A percentile compares a stretch with the other conserved stretches of the same genome.
These are phyloP conservation scores for Ceratosolen solmsi DNA, from an alignment of 1,140 invertebrate genomes.

Conservation along the genomic window DNA sequence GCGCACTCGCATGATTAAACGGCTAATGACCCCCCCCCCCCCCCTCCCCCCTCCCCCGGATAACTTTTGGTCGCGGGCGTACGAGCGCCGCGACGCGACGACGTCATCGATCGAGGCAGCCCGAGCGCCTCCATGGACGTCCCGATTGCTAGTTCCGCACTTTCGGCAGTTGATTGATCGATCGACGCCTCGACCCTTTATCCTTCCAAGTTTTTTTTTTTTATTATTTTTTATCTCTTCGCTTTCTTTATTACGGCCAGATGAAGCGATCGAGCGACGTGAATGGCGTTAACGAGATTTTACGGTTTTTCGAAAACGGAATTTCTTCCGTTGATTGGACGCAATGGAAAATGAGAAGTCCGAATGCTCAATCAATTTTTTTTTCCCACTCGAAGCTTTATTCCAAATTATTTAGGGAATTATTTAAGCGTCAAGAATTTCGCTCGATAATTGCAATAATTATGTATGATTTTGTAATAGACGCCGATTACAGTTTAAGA, in stretches of 20 bases:
- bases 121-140: slow-evolving; percentile 3
- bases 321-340: background rate
- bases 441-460: too few species aligned
- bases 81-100: slow-evolving; percentile 13
- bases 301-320: background rate
- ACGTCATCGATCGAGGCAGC: background rate
- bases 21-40: slow-evolving; percentile 68
- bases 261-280: background rate
- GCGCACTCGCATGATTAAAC: slow-evolving; percentile 73
- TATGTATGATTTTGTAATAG: too few species aligned
- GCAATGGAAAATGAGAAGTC: too few species aligned
- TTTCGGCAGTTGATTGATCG: slow-evolving; percentile 25
- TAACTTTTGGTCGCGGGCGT: background rate
- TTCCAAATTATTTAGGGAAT: too few species aligned
- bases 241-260: background rate
- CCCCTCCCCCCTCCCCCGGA: background rate
- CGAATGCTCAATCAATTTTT: too few species aligned
- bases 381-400: too few species aligned
- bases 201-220: background rate
- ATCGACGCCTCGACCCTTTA: background rate
- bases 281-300: background rate
- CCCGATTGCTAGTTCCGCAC: background rate
- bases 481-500: too few species aligned
- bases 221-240: background rate
- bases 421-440: too few species aligned